These are phyloP conservation scores for Marasmarcha lunaedactyla DNA, from an alignment of 2,888 invertebrate genomes.

Conservation along the genomic window DNA sequence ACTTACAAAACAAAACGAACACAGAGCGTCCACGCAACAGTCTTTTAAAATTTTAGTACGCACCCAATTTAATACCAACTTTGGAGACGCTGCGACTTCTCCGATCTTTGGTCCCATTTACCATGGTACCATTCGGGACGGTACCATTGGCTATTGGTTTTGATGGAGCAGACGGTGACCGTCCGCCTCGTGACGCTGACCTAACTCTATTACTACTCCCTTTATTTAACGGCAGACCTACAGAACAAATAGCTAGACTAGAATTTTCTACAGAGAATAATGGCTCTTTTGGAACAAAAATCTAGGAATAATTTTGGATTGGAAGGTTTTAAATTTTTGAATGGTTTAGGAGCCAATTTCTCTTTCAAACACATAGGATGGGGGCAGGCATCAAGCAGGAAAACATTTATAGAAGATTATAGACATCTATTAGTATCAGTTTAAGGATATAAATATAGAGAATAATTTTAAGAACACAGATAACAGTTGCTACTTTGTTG, in stretches of 20 bases:
- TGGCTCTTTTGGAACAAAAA: slow-evolving; percentile 30
- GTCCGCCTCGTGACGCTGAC: slow-evolving; percentile 59
- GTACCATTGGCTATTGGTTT: slow-evolving; percentile 31
- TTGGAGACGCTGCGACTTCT: slow-evolving; percentile 62
- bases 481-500: too few species aligned
- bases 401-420: slow-evolving; percentile 17
- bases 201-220: slow-evolving; percentile 71
- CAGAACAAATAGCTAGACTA: slow-evolving; percentile 49
- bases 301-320: background rate
- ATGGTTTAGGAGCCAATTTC: slow-evolving; percentile 31
- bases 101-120: slow-evolving; percentile 36
- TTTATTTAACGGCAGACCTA: slow-evolving; percentile 76
- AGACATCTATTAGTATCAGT: slow-evolving; percentile 9
- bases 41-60: slow-evolving; percentile 41
- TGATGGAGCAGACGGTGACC: slow-evolving; percentile 56
- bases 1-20: background rate
- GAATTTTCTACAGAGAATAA: slow-evolving; percentile 18
- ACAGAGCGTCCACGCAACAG: slow-evolving; percentile 64
- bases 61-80: slow-evolving; percentile 70
- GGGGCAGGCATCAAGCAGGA: slow-evolving; percentile 58
- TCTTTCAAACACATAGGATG: slow-evolving; percentile 22
- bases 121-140: slow-evolving; percentile 23
- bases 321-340: background rate
- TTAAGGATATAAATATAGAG: too few species aligned
- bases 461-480: too few species aligned